phyloP scores from a whole-genome alignment of 2,113 vertebrate species.

The Suricata suricatta region DNA sequence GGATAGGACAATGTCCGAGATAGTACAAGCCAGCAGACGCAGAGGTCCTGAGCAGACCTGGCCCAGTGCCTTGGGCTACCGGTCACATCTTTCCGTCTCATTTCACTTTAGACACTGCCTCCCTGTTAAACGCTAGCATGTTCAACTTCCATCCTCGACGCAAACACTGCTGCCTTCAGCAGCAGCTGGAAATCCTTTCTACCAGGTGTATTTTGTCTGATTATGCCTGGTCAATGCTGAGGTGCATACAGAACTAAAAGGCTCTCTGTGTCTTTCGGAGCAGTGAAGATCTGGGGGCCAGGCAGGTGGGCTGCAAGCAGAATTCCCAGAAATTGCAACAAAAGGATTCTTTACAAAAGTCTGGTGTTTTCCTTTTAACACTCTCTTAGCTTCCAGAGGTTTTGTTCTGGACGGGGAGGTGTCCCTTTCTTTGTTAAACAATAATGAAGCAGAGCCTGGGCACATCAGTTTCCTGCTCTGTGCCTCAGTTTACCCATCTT shows the following conservation, averaged over 20 bases:
- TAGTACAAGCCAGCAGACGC: background rate
- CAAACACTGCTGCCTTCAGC: background rate
- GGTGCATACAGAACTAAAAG: background rate
- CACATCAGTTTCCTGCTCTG: background rate
- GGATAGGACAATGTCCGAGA: background rate
- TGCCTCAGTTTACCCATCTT: slow-evolving; percentile 41
- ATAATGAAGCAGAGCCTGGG: background rate
- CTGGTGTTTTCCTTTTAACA: background rate
- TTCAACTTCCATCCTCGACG: background rate
- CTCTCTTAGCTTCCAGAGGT: background rate
- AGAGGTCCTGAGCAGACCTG: rapidly evolving
- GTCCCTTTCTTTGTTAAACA: background rate
- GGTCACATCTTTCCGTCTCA: background rate
- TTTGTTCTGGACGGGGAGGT: background rate
- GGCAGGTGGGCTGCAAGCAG: background rate
- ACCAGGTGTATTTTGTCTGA: slow-evolving; percentile 7
- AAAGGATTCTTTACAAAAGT: background rate
- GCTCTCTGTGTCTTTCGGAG: background rate
- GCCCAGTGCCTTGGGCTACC: background rate
- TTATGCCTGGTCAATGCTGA: background rate
- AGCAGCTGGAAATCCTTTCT: background rate
- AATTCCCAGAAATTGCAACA: background rate
- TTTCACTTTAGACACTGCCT: background rate
- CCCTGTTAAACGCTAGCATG: background rate
- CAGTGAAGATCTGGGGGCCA: background rate